These are phyloP conservation scores for Podarcis raffonei DNA, from an alignment of 2,113 vertebrate genomes.

Conservation along the genomic window DNA sequence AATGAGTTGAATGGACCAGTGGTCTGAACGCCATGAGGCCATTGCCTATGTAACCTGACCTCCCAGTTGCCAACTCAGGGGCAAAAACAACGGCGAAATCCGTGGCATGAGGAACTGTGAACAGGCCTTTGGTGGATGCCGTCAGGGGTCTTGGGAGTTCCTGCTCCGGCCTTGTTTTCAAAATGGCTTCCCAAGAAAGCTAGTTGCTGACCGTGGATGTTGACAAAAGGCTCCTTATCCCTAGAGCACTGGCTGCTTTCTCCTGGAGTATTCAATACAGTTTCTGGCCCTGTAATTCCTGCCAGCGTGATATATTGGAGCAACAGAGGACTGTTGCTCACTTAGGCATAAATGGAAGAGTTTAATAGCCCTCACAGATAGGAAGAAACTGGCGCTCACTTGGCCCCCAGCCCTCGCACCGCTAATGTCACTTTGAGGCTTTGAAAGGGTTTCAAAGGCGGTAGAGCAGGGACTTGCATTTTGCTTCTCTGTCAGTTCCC, in stretches of 20 bases:
- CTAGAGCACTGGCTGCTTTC: neutral
- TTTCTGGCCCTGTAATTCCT: neutral
- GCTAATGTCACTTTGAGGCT: neutral
- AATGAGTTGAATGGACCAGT: too few species aligned
- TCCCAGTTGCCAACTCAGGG: too few species aligned
- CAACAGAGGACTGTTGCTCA: neutral
- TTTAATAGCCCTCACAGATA: slow-evolving; percentile 1
- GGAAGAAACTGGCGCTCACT: neutral
- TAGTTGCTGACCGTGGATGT: too few species aligned
- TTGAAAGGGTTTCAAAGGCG: neutral
- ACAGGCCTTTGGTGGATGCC: too few species aligned
- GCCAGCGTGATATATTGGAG: neutral
- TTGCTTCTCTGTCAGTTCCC: neutral
- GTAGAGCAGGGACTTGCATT: neutral
- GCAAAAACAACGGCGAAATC: too few species aligned
- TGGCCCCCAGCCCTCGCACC: neutral
- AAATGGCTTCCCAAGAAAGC: too few species aligned
- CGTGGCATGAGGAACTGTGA: too few species aligned
- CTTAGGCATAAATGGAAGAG: neutral
- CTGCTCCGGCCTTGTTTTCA: too few species aligned
- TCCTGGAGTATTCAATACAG: neutral
- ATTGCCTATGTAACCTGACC: too few species aligned
- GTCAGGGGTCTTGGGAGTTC: too few species aligned
- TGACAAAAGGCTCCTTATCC: too few species aligned
- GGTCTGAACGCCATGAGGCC: too few species aligned